Evolutionary conservation across 2,797 vertebrate genomes (phyloP).

Genomic region (Botia almorhae): DNA sequence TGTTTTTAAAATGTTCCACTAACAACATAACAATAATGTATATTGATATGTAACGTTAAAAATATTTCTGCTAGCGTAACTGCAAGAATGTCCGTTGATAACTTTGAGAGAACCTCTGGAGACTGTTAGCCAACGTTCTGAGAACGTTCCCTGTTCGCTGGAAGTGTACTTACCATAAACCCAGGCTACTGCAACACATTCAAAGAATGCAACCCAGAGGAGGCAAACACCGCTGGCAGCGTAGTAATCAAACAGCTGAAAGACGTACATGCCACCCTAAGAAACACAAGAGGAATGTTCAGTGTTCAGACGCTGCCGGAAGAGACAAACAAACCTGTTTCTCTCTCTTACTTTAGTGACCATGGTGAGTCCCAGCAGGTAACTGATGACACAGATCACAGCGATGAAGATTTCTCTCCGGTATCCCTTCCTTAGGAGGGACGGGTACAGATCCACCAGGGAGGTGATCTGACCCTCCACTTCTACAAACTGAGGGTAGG

Average conservation of each 20-base stretch:
- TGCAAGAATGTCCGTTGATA: too few species aligned
- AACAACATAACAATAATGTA: too few species aligned
- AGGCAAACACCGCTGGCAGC: slow-evolving; percentile 99
- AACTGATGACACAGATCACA: slow-evolving; percentile 92
- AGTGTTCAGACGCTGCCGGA: not conserved
- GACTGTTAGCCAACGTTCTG: too few species aligned
- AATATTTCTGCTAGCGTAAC: too few species aligned
- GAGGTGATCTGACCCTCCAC: slow-evolving; percentile 99
- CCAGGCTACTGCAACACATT: slow-evolving; percentile 99
- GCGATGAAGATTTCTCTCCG: slow-evolving; percentile 98
- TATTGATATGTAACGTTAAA: too few species aligned
- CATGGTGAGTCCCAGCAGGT: slow-evolving; percentile 98
- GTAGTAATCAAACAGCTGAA: slow-evolving; percentile 99
- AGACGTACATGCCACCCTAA: slow-evolving; percentile 99
- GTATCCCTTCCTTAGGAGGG: slow-evolving; percentile 98
- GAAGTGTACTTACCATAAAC: slow-evolving; percentile 91
- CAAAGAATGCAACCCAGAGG: slow-evolving; percentile 99
- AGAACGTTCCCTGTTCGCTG: too few species aligned
- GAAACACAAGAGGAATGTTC: slow-evolving; percentile 36
- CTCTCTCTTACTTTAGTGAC: slow-evolving; percentile 91
- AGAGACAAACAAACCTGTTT: not conserved
- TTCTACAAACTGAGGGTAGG: slow-evolving; percentile 91
- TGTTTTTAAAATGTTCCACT: too few species aligned
- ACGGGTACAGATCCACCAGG: slow-evolving; percentile 97
- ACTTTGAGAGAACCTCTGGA: too few species aligned